Conservation (phyloP, 2,113 vertebrate genomes). For the Xenus cinereus region DNA sequence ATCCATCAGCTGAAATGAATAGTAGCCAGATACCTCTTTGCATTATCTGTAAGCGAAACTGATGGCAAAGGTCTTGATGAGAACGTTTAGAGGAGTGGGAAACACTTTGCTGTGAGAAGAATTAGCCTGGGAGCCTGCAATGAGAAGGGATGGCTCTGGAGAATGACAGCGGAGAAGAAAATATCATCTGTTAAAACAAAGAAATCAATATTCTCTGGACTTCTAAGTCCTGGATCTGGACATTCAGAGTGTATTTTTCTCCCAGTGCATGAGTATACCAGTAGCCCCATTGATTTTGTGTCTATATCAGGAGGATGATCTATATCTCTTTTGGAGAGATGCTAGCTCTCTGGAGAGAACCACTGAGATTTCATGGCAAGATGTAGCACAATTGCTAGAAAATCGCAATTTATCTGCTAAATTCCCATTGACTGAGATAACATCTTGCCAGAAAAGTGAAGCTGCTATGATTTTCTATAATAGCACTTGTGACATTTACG, state of each 20-base stretch:
- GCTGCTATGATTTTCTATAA: background rate
- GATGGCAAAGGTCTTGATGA: background rate
- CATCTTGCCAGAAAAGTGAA: background rate
- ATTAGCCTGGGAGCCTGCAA: background rate
- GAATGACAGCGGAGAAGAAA: constrained; percentile 1
- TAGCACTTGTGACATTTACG: background rate
- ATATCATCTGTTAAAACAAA: constrained; percentile 21
- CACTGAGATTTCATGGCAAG: constrained; percentile 6
- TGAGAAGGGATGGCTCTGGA: background rate
- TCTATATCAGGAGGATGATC: constrained; percentile 36
- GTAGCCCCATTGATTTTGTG: constrained; percentile 59
- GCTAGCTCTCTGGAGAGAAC: background rate
- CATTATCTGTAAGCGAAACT: background rate
- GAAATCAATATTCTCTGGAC: constrained; percentile 38
- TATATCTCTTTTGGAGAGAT: constrained; percentile 20
- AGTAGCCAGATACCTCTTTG: background rate
- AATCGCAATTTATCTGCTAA: constrained; percentile 30
- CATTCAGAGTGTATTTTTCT: constrained; percentile 12
- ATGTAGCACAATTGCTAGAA: constrained; percentile 39
- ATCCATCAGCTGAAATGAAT: background rate
- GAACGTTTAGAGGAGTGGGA: background rate
- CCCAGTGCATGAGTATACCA: background rate
- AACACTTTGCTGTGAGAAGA: background rate
- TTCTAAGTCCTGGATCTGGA: background rate
- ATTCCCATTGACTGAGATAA: constrained; percentile 22